Conservation (phyloP, 2,113 vertebrate species). For the Alexandromys fortis region DNA sequence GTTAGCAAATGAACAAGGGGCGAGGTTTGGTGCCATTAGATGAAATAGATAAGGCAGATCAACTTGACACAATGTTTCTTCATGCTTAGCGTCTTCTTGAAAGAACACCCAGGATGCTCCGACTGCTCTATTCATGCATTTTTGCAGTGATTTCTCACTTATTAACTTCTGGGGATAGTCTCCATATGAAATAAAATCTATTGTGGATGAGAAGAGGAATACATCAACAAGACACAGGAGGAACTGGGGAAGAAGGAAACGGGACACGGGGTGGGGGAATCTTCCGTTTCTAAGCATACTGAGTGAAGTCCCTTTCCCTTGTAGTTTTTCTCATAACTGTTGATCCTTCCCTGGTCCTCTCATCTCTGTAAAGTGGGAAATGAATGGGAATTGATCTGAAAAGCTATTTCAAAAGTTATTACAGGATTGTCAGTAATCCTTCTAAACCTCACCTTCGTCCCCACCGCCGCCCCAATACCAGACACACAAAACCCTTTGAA, state of each 20-base stretch:
- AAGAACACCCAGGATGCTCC: not conserved
- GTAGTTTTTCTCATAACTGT: constrained; percentile 73
- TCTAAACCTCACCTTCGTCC: constrained; percentile 71
- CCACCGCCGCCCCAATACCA: constrained; percentile 26
- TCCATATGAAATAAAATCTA: constrained; percentile 33
- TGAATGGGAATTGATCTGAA: constrained; percentile 81
- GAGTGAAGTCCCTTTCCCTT: constrained; percentile 44
- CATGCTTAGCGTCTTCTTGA: constrained; percentile 26
- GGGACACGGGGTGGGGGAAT: not conserved
- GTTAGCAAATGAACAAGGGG: not conserved
- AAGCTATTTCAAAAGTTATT: constrained; percentile 83
- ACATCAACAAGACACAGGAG: constrained; percentile 34
- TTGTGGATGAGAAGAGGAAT: not conserved
- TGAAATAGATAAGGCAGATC: not conserved
- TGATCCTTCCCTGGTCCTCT: constrained; percentile 72
- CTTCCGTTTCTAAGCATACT: constrained; percentile 48
- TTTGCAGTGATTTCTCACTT: constrained; percentile 41
- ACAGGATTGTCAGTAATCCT: constrained; percentile 81
- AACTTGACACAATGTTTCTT: not conserved
- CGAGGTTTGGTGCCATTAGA: not conserved
- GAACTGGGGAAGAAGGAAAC: not conserved
- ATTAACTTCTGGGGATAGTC: constrained; percentile 14
- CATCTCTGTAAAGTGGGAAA: constrained; percentile 75
- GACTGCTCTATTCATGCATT: not conserved
- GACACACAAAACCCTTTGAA: constrained; percentile 74